Percentiles rank a stretch among this genome's conserved stretches.
Conservation (phyloP, 2,797 vertebrate genomes). For the Netta rufina region DNA sequence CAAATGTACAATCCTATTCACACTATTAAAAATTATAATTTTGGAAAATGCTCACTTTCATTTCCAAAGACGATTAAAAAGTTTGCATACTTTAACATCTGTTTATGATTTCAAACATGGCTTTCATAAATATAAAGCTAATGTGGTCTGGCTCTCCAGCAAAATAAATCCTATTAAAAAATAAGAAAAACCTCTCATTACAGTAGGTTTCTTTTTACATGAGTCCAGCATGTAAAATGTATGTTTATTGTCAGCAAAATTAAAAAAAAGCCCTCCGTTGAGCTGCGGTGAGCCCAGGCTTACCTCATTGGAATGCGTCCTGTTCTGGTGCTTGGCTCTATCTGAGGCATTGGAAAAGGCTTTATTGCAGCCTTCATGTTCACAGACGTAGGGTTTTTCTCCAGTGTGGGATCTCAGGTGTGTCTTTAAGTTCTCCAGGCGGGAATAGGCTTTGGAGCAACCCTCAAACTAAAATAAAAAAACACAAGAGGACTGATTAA, state of each 20-base stretch:
- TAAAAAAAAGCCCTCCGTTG: background rate
- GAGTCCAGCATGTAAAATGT: conserved; percentile 44
- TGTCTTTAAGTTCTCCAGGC: conserved; percentile 98
- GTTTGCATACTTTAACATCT: conserved; percentile 66
- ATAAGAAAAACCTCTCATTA: conserved; percentile 52
- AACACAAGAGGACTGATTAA: conserved; percentile 61
- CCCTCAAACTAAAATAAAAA: conserved; percentile 91
- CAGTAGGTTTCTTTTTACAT: conserved; percentile 61
- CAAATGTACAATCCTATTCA: conserved; percentile 12
- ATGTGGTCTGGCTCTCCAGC: conserved; percentile 47
- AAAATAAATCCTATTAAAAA: conserved; percentile 70
- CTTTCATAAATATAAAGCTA: conserved; percentile 63
- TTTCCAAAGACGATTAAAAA: conserved; percentile 44
- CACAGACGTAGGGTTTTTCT: conserved; percentile 98
- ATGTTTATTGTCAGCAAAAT: conserved; percentile 69
- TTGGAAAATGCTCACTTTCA: conserved; percentile 40
- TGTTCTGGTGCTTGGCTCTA: conserved; percentile 98
- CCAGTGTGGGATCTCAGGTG: conserved; percentile 98
- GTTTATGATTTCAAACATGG: conserved; percentile 57
- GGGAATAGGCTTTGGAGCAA: conserved; percentile 95
- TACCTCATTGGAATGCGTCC: conserved; percentile 99
- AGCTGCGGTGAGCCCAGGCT: background rate
- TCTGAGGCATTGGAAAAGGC: conserved; percentile 99
- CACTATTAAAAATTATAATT: conserved; percentile 34
- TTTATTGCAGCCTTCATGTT: conserved; percentile 98